Percentiles rank a stretch among this genome's conserved stretches.
Evolutionary conservation across 2,797 vertebrate species (phyloP).

Genomic region (Phrynocephalus forsythii): DNA sequence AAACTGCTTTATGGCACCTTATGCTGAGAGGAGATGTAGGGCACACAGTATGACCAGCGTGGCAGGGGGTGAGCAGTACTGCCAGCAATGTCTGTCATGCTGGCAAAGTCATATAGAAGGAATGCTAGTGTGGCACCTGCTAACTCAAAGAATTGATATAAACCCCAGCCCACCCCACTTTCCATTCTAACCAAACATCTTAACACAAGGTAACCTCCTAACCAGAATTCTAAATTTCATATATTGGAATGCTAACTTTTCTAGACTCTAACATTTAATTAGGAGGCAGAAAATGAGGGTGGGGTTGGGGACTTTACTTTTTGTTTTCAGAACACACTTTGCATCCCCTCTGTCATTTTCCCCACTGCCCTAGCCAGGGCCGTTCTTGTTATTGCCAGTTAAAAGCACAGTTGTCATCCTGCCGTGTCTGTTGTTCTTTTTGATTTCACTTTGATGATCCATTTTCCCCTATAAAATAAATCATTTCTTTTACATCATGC

Average conservation of each 20-base stretch:
- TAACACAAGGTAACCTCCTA: conserved; percentile 67
- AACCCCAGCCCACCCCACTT: conserved; percentile 49
- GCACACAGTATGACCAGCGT: conserved; percentile 86
- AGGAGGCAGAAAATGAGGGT: not conserved
- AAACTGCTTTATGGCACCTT: conserved; percentile 85
- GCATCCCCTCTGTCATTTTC: fast-evolving
- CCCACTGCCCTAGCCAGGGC: not conserved
- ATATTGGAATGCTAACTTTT: conserved; percentile 28
- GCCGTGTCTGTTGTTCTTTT: no score
- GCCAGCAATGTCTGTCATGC: conserved; percentile 47
- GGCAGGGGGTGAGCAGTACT: conserved; percentile 81
- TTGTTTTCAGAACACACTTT: not conserved
- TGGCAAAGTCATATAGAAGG: conserved; percentile 52
- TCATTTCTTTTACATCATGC: not conserved
- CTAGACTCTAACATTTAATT: conserved; percentile 15
- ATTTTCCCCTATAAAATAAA: not conserved
- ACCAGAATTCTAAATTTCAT: conserved; percentile 68
- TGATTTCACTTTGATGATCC: not conserved
- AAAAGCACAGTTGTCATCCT: not conserved
- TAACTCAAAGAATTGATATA: conserved; percentile 68
- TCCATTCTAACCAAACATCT: conserved; percentile 64
- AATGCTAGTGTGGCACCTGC: conserved; percentile 70
- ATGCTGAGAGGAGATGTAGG: conserved; percentile 89
- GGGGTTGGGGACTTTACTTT: not conserved
- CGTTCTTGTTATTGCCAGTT: not conserved